Percentiles rank a stretch among this genome's conserved stretches.
phyloP scores from a whole-genome alignment of 2,113 vertebrate species.

The Alectura lathami region DNA sequence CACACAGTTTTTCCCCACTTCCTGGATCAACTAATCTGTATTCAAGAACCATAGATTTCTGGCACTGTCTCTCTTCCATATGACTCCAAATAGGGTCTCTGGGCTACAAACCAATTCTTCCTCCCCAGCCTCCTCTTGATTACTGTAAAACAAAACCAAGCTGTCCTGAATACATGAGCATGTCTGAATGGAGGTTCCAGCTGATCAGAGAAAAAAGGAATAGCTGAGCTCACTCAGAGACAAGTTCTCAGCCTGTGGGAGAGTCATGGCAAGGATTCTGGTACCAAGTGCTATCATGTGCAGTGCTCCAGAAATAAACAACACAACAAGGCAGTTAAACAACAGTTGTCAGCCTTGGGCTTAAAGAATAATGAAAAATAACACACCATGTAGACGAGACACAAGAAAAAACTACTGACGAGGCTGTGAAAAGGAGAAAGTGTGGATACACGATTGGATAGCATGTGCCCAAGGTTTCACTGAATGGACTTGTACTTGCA shows the following conservation, averaged over 20 bases:
- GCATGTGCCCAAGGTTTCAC: not conserved
- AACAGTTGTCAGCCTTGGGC: not conserved
- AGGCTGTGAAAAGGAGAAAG: not conserved
- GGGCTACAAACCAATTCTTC: slow-evolving; percentile 35
- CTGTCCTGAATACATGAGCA: not conserved
- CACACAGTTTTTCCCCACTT: not conserved
- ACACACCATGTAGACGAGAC: not conserved
- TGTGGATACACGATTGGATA: not conserved
- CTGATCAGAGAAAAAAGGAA: slow-evolving; percentile 25
- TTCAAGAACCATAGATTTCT: slow-evolving; percentile 28
- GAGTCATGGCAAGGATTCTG: not conserved
- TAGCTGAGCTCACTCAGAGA: not conserved
- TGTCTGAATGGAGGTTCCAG: slow-evolving; percentile 22
- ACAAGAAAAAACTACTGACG: not conserved
- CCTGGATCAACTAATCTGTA: slow-evolving; percentile 24
- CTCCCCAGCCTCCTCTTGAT: not conserved
- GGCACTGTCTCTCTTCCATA: not conserved
- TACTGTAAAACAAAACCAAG: not conserved
- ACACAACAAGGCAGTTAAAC: not conserved
- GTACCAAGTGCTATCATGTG: not conserved
- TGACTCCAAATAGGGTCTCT: slow-evolving; percentile 44
- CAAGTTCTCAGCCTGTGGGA: not conserved
- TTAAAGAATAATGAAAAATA: not conserved
- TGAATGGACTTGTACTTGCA: not conserved
- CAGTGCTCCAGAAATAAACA: not conserved